Conservation (phyloP, 2,113 vertebrate genomes). For the Rhynchomys soricoides region DNA sequence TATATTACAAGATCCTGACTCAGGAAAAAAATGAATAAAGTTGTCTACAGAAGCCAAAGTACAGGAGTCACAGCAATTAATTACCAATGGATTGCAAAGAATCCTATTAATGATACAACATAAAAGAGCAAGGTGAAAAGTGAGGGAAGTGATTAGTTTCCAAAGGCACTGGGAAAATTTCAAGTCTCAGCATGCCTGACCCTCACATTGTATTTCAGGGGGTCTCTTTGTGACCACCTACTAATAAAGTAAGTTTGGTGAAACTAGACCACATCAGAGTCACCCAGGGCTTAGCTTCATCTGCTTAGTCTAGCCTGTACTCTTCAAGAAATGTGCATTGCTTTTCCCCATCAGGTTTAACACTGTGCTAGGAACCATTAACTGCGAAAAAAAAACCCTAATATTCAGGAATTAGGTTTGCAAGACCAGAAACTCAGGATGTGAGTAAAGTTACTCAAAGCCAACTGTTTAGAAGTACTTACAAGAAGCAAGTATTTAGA, state of each 20-base stretch:
- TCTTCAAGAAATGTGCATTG: neutral
- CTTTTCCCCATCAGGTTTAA: neutral
- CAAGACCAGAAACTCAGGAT: neutral
- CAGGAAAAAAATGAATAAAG: neutral
- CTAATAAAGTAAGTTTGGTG: neutral
- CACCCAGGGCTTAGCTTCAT: neutral
- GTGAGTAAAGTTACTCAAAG: neutral
- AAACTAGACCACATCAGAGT: neutral
- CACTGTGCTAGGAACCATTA: neutral
- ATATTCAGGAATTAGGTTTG: neutral
- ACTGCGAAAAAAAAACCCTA: neutral
- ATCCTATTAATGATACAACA: neutral
- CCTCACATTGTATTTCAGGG: neutral
- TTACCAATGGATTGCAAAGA: neutral
- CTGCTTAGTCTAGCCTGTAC: neutral
- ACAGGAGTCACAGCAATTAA: neutral
- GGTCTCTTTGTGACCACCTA: neutral
- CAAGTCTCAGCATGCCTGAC: neutral
- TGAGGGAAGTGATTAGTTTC: neutral
- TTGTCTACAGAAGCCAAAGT: neutral
- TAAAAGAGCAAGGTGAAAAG: neutral
- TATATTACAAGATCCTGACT: neutral
- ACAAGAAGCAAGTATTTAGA: neutral
- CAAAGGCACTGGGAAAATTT: neutral
- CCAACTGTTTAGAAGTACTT: neutral